Evolutionary conservation across 2,113 vertebrate genomes (phyloP), one percentile per base, ranked within the genome.

Genomic region (Machaerirhynchus nigripectus): DNA sequence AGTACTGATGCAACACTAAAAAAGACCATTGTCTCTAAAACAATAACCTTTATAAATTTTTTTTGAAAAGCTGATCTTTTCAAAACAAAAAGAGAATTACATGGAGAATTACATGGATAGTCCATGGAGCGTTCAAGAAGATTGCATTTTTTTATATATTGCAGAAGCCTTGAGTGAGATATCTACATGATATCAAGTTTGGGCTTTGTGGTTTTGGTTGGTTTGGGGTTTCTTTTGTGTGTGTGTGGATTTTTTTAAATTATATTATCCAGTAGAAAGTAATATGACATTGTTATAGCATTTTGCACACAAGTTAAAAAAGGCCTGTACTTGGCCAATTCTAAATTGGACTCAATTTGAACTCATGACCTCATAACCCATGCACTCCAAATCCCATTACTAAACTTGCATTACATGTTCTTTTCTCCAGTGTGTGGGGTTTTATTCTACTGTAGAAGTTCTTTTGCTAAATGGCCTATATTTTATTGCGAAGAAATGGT

Each of bases 381-480:
- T 31, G 14, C 0, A 4, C 22, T 87, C 42, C 12, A 71, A 53
- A 78, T 84, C 10, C 24, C 21, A 49, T 79, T 84, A 47, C 24
- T 84, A 68, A 74, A 49, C 24, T 67, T 87, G 17, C 83, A 65
- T 61, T 79, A 42, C 20, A 8, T 49, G 28, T 31, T 14, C 2
- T 87, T 93, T 30, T 78, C 24, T 71, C 83, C 37, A 56, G 0
- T 21, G 3, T 59, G 28, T 59, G 13, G 7, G 4, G 1, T 39
- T 90, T 71, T 52, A 74, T 83, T 21, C 11, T 24, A 37, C 6
- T 49, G 12, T n/a, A 63, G 13, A 33, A 86, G 39, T 64, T 84
- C 13, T 84, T 78, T 63, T 89, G 31, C 27, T 82, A 73, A 91
- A 75, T 50, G 16, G 77, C 42, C 52, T 71, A 80, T 61, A 95